Evolutionary conservation across 2,113 vertebrate genomes (phyloP).

Genomic region (Triplophysa siluroides): DNA sequence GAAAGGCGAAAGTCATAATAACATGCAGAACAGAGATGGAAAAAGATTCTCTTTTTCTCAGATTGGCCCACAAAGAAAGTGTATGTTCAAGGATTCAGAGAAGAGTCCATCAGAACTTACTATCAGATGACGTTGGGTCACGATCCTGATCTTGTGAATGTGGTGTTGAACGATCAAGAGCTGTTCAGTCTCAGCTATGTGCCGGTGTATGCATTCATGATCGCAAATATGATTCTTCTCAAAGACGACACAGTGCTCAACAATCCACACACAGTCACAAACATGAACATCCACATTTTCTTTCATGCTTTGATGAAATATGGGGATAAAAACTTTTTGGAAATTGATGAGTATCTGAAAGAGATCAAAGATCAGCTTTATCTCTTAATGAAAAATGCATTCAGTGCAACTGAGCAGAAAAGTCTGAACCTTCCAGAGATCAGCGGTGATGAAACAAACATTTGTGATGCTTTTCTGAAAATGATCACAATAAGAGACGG

Average conservation of each 20-base stretch:
- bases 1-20: slow-evolving; percentile 50
- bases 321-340: not conserved
- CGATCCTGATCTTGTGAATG: slow-evolving; percentile 2
- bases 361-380: not conserved
- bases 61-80: slow-evolving; percentile 29
- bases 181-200: slow-evolving; percentile 56
- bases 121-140: slow-evolving; percentile 29
- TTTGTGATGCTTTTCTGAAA: slow-evolving; percentile 33
- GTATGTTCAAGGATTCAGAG: slow-evolving; percentile 50
- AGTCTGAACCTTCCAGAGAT: slow-evolving; percentile 9
- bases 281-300: slow-evolving; percentile 34
- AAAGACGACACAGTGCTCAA: not conserved
- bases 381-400: slow-evolving; percentile 22
- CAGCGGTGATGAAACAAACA: not conserved
- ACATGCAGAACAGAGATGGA: slow-evolving; percentile 49
- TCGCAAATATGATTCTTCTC: not conserved
- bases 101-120: slow-evolving; percentile 33
- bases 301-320: slow-evolving; percentile 20
- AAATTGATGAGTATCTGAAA: not conserved
- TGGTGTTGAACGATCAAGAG: slow-evolving; percentile 49
- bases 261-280: not conserved
- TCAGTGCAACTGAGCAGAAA: slow-evolving; percentile 27
- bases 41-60: not conserved
- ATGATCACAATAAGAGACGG: not conserved
- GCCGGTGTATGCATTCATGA: slow-evolving; percentile 52